These are phyloP conservation scores for Baryphthengus martii DNA, from an alignment of 2,113 vertebrate species.

Conservation along the genomic window DNA sequence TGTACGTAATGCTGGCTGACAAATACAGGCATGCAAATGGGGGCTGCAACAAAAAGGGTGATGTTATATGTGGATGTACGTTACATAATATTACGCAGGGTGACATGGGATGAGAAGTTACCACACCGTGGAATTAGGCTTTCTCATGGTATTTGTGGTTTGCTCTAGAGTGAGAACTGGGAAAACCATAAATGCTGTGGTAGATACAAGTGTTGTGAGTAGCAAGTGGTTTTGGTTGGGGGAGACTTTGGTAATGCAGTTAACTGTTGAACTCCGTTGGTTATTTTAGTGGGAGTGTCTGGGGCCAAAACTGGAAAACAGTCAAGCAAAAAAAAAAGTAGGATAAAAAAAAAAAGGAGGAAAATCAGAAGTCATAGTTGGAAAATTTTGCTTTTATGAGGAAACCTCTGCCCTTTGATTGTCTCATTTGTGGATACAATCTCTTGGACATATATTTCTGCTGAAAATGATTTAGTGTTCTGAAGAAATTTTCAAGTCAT, in stretches of 20 bases:
- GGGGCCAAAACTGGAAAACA: not conserved
- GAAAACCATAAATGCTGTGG: not conserved
- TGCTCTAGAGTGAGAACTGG: not conserved
- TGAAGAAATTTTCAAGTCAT: not conserved
- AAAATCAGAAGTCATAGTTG: not conserved
- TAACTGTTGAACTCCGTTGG: not conserved
- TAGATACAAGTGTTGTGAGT: not conserved
- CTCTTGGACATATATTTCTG: not conserved
- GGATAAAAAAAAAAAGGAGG: too few relatives aligned
- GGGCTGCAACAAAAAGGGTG: not conserved
- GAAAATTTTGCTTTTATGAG: not conserved
- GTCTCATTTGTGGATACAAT: not conserved
- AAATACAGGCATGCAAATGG: not conserved
- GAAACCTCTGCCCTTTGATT: not conserved
- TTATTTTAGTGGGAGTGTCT: not conserved
- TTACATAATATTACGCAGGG: not conserved
- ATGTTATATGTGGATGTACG: not conserved
- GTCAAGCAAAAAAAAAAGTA: rapidly evolving
- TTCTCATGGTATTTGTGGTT: constrained; percentile 13
- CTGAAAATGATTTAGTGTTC: not conserved
- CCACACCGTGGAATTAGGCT: not conserved
- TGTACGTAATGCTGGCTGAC: not conserved
- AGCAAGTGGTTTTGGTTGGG: not conserved
- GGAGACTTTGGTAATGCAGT: not conserved
- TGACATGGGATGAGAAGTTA: not conserved